Conservation (phyloP, 2,888 invertebrate species). For the Helicoverpa assulta region DNA sequence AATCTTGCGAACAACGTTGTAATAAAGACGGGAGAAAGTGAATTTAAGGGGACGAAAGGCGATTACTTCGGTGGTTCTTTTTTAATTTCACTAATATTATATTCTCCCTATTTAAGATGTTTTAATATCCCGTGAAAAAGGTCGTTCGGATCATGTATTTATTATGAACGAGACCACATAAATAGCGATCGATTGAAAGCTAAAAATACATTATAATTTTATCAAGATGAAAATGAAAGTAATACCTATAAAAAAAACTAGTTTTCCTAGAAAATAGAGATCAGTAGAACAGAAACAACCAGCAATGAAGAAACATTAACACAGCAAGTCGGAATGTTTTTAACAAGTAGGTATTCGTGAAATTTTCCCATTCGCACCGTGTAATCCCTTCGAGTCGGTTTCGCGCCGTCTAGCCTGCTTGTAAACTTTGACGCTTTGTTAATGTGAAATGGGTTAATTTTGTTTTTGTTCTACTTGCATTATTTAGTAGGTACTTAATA, state of each 20-base stretch:
- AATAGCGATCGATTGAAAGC: conserved; percentile 21
- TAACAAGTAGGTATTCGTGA: conserved; percentile 52
- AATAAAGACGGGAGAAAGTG: conserved; percentile 92
- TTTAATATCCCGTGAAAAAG: conserved; percentile 59
- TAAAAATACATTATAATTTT: no score
- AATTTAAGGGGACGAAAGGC: conserved; percentile 91
- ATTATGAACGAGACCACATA: conserved; percentile 42
- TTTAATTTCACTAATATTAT: conserved; percentile 89
- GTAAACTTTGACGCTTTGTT: conserved; percentile 68
- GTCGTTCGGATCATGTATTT: conserved; percentile 43
- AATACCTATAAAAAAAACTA: no score
- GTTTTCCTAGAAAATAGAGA: neutral
- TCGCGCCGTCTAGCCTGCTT: conserved; percentile 71
- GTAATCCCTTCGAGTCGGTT: conserved; percentile 74
- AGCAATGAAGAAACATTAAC: conserved; percentile 10
- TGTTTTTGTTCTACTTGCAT: conserved; percentile 38
- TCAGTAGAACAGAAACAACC: neutral
- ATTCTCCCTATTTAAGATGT: conserved; percentile 68
- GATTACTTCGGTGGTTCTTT: conserved; percentile 87
- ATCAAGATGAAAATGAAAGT: no score
- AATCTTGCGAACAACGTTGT: conserved; percentile 91
- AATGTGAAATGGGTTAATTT: conserved; percentile 64
- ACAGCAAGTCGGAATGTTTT: conserved; percentile 26
- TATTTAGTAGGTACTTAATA: neutral
- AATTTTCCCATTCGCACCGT: conserved; percentile 76